Percentiles rank a stretch among this genome's conserved stretches.
phyloP scores from a whole-genome alignment of 2,797 vertebrate genomes.

The Crossoptilon crossoptilon region DNA sequence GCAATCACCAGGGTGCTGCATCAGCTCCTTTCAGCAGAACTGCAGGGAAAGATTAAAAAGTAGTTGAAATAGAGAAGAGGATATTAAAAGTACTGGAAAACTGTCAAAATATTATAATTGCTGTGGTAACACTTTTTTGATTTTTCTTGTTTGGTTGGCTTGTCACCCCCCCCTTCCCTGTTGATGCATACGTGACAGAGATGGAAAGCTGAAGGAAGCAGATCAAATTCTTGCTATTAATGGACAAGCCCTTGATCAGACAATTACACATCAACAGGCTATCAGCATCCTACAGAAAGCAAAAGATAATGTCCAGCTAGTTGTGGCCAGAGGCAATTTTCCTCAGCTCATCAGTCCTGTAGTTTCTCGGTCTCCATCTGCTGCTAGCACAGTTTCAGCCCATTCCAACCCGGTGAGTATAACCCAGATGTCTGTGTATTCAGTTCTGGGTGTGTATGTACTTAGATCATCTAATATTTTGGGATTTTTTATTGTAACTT shows the following conservation, averaged over 20 bases:
- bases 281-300: constrained; percentile 92
- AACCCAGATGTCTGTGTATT: not conserved
- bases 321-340: constrained; percentile 89
- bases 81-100: constrained; percentile 52
- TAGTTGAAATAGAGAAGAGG: not conserved
- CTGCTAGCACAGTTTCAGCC: constrained; percentile 93
- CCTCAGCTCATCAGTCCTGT: constrained; percentile 89
- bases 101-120: constrained; percentile 37
- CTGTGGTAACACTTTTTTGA: not conserved
- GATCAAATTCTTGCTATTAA: constrained; percentile 98
- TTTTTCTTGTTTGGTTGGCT: constrained; percentile 28
- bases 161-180: not conserved
- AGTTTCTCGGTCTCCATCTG: constrained; percentile 93
- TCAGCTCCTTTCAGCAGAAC: constrained; percentile 39
- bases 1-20: not conserved
- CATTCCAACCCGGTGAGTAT: constrained; percentile 90
- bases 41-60: constrained; percentile 37
- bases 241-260: constrained; percentile 90
- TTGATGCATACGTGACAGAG: constrained; percentile 78
- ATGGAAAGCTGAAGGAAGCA: constrained; percentile 93
- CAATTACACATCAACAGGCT: constrained; percentile 95
- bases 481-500: not conserved
- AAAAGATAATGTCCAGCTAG: constrained; percentile 89
- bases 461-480: not conserved
- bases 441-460: not conserved